Percentiles rank a stretch among this genome's conserved stretches.
phyloP scores from a whole-genome alignment of 2,113 vertebrate genomes.

The Chloroceryle aenea region DNA sequence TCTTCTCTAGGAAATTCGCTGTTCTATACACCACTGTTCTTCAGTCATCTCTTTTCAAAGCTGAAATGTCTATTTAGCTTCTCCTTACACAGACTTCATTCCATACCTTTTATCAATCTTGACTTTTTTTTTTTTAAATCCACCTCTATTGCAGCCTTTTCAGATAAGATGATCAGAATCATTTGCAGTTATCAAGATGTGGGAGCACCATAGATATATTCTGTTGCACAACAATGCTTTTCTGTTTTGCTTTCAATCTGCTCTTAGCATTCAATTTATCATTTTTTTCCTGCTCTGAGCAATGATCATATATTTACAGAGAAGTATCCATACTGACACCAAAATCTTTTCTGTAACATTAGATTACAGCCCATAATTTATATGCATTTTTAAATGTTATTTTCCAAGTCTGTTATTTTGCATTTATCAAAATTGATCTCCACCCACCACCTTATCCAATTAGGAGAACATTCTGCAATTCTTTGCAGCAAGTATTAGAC shows the following conservation, averaged over 20 bases:
- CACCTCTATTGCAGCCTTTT: not conserved
- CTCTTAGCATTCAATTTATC: not conserved
- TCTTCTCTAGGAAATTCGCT: not conserved
- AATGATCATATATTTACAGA: not conserved
- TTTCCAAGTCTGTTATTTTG: not conserved
- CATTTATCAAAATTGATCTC: not conserved
- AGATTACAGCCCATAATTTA: not conserved
- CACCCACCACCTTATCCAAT: not conserved
- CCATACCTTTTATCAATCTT: not conserved
- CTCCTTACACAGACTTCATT: not conserved
- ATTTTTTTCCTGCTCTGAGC: not conserved
- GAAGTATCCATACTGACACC: not conserved
- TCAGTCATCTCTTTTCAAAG: not conserved
- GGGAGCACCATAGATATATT: not conserved
- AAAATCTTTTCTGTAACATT: not conserved
- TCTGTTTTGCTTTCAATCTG: not conserved
- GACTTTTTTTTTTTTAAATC: not conserved
- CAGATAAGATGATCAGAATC: not conserved
- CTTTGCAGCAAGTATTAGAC: not conserved
- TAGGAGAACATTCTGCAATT: not conserved
- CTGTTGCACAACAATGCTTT: not conserved
- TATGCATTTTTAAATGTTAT: not conserved
- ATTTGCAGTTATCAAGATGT: not conserved
- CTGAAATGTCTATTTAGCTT: not conserved
- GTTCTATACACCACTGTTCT: not conserved